Evolutionary conservation across 92 coral and sea anemone genomes (phyloP).

Genomic region (Epizoanthus scotinus): DNA sequence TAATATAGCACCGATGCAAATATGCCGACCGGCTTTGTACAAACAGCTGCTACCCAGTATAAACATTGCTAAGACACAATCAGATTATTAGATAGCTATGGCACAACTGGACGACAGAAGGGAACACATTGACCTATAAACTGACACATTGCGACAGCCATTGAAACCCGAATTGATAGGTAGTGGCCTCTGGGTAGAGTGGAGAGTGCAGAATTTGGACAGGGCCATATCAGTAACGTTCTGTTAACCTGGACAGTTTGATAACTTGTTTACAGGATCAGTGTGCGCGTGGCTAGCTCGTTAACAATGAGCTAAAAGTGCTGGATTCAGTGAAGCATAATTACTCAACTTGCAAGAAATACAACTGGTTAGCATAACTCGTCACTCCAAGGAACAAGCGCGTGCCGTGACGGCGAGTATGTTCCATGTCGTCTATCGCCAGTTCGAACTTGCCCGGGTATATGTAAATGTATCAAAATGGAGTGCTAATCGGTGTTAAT

Average conservation of each 20-base stretch:
- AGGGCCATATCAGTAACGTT: no score
- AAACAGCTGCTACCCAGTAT: neutral
- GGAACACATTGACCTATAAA: no score
- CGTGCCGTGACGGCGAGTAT: neutral
- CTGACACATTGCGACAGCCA: no score
- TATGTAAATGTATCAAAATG: neutral
- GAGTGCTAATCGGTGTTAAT: constrained; percentile 15
- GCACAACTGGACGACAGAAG: no score
- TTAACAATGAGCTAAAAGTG: neutral
- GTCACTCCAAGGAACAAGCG: neutral
- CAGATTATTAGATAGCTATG: no score
- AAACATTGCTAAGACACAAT: no score
- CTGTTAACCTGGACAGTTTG: no score
- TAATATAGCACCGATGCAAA: neutral
- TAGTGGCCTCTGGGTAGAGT: no score
- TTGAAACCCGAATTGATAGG: no score
- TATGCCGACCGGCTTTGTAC: neutral
- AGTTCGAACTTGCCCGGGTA: neutral
- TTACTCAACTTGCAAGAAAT: neutral
- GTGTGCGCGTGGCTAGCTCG: constrained; percentile 11
- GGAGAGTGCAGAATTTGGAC: no score
- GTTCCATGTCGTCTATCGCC: neutral
- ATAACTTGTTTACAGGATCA: neutral
- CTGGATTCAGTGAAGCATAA: neutral
- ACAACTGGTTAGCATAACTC: neutral